Conservation (phyloP, 2,888 invertebrate genomes). For the Drosophila kanekoi region DNA sequence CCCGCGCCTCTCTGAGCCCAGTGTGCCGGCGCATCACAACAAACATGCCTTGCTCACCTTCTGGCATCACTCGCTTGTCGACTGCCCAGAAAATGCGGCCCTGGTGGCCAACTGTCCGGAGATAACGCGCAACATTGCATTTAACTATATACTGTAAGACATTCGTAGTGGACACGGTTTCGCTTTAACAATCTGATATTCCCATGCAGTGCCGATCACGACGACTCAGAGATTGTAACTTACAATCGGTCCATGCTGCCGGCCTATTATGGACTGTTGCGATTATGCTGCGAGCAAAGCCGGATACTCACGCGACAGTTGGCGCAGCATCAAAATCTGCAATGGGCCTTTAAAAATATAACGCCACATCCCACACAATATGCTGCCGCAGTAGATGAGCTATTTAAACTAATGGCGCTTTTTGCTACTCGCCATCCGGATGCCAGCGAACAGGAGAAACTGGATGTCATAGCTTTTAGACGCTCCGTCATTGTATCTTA, state of each 20-base stretch:
- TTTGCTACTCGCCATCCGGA: slow-evolving; percentile 94
- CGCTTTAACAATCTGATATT: slow-evolving; percentile 1
- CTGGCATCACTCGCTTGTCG: slow-evolving; percentile 96
- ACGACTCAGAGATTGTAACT: slow-evolving; percentile 97
- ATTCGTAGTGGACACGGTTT: neutral
- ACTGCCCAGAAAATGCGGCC: slow-evolving; percentile 96
- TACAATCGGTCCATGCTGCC: slow-evolving; percentile 98
- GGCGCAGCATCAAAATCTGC: slow-evolving; percentile 96
- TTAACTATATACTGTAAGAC: slow-evolving; percentile 97
- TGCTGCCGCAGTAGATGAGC: slow-evolving; percentile 95
- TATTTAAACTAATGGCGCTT: slow-evolving; percentile 95
- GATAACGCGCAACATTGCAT: slow-evolving; percentile 97
- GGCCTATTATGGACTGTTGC: slow-evolving; percentile 94
- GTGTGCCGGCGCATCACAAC: slow-evolving; percentile 97
- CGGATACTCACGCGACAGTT: slow-evolving; percentile 93
- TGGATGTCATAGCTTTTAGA: slow-evolving; percentile 94
- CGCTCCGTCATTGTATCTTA: slow-evolving; percentile 95
- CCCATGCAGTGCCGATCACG: slow-evolving; percentile 93
- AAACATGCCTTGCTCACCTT: slow-evolving; percentile 96
- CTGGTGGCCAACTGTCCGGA: slow-evolving; percentile 94
- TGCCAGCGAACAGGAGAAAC: slow-evolving; percentile 90
- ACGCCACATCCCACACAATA: slow-evolving; percentile 98
- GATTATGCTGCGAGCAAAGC: slow-evolving; percentile 96
- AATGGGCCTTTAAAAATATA: slow-evolving; percentile 98
- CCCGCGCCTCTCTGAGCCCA: slow-evolving; percentile 96